phyloP scores from a whole-genome alignment of 2,888 invertebrate genomes.

The Pecten maximus region DNA sequence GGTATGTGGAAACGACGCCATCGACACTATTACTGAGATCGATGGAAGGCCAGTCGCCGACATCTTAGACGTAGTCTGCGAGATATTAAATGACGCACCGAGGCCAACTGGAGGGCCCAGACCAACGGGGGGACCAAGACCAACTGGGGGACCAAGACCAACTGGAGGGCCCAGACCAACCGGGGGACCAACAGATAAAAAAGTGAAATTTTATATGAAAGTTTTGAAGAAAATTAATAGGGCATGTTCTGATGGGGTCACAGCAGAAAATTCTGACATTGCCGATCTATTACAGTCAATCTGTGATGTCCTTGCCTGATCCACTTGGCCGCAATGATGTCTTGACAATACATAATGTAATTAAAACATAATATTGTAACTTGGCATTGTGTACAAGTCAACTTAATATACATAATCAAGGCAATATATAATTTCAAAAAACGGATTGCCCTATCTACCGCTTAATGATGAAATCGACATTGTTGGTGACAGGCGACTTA shows the following conservation, averaged over 20 bases:
- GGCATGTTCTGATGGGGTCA: not conserved
- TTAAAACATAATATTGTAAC: no score
- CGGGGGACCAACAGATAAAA: not conserved
- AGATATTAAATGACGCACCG: not conserved
- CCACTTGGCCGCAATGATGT: no score
- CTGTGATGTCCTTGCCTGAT: not conserved
- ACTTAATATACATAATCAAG: no score
- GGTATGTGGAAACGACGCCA: not conserved
- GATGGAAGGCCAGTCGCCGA: not conserved
- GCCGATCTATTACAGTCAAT: not conserved
- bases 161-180: not conserved
- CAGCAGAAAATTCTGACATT: not conserved
- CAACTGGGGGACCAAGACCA: not conserved
- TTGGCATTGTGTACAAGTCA: no score
- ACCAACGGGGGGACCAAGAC: not conserved
- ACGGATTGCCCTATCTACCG: no score
- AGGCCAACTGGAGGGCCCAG: not conserved
- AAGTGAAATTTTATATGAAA: not conserved
- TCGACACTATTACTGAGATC: not conserved
- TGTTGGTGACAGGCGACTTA: no score
- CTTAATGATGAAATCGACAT: no score
- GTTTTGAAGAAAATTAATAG: not conserved
- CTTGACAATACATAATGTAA: no score
- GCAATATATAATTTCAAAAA: no score
- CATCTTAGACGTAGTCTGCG: not conserved